phyloP scores from a whole-genome alignment of 2,797 vertebrate genomes.

The Myripristis murdjan region DNA sequence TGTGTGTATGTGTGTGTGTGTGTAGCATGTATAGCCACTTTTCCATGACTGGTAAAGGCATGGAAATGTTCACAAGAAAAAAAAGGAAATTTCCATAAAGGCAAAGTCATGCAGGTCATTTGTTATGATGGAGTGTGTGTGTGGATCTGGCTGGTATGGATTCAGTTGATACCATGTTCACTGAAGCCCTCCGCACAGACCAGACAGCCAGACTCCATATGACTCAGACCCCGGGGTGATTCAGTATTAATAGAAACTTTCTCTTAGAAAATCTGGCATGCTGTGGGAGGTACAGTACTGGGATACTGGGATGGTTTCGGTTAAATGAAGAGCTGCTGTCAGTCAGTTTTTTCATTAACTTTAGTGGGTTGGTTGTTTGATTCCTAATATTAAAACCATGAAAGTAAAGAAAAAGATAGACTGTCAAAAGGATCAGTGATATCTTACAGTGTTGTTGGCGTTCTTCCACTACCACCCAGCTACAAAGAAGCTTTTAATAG shows the following conservation, averaged over 20 bases:
- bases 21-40: background rate
- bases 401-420: background rate
- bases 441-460: background rate
- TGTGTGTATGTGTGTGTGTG: constrained; percentile 20
- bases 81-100: background rate
- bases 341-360: background rate
- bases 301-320: constrained; percentile 6
- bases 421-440: background rate
- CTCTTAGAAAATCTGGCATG: constrained; percentile 26
- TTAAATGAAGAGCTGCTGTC: constrained; percentile 11
- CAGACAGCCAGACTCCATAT: constrained; percentile 16
- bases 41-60: background rate
- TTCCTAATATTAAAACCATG: background rate
- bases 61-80: background rate
- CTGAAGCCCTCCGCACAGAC: background rate
- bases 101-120: too few relatives aligned
- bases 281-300: constrained; percentile 10
- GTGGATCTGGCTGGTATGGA: constrained; percentile 16
- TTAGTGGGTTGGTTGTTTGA: background rate
- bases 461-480: background rate
- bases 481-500: background rate
- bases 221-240: constrained; percentile 25
- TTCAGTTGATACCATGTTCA: background rate
- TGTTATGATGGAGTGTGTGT: background rate
- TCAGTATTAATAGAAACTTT: constrained; percentile 54